Base-by-base conservation (phyloP, 2,888 invertebrate genomes). In the Brenthis ino region DNA sequence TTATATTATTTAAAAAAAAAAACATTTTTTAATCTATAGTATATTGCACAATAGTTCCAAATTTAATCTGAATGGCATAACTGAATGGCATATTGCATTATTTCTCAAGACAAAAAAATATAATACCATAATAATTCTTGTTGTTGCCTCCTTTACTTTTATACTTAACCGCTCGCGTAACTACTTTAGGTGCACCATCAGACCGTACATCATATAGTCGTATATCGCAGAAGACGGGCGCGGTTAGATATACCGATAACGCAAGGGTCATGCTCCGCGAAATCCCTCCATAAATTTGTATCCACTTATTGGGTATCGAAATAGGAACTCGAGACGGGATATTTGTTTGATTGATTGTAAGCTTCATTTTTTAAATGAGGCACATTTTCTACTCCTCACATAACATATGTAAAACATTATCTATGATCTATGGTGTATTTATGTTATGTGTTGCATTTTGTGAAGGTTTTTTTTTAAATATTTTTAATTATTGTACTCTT, bases 201-300 rank as follows among this genome's bases (percentile, higher is more conserved):
- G 61, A 20, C 73, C 73, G 70, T 77, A 72, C 70, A 77, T 77
- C 76, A 75, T 76, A 73, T 57, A 69, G 54, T 68, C 55, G 66
- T 24, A 43, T 43, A 43, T 43, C 37, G 37, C 37, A 43, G 37
- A 43, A 43, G 16, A 79, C 82, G 79, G 57, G 63, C 81, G 83
- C 79, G 79, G 81, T 80, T 68, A 83, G 84, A 85, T 85, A 69
- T 74, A 78, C 74, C 77, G 85, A 86, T 85, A 86, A 82, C 79
- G 60, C 24, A 61, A 71, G 73, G 73, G 73, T 73, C 69, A 65
- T 68, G 60, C 14, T 54, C 66, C 51, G 68, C 65, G 81, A 81
- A 78, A 76, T 80, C 77, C 80, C 79, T 79, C 83, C 85, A 85
- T 89, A 88, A 88, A 91, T 90, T 84, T 84, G 85, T 85, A 83